A percentile compares a stretch with the other conserved stretches of the same genome.
These are phyloP conservation scores for Archivesica marissinica DNA, from an alignment of 1,140 invertebrate species.

Conservation along the genomic window DNA sequence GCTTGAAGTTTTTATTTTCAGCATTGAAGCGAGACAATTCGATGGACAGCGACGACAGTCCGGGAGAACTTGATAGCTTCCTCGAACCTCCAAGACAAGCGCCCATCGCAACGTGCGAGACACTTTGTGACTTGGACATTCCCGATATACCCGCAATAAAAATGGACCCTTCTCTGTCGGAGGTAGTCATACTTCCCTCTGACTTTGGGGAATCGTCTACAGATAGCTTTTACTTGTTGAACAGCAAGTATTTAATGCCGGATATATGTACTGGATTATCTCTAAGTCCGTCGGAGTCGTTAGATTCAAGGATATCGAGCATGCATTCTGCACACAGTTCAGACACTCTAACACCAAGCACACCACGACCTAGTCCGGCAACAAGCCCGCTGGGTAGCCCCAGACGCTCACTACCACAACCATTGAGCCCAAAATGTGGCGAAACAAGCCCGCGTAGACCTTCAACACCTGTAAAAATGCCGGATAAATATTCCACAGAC, in stretches of 20 bases:
- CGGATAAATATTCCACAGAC: constrained; percentile 50
- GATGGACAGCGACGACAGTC: constrained; percentile 77
- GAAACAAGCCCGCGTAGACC: constrained; percentile 71
- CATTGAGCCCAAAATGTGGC: constrained; percentile 63
- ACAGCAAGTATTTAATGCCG: constrained; percentile 68
- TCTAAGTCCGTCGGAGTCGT: constrained; percentile 54
- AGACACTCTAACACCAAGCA: constrained; percentile 86
- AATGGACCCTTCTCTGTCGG: constrained; percentile 64
- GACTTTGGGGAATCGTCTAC: constrained; percentile 60
- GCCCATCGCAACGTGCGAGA: constrained; percentile 83
- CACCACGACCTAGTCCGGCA: constrained; percentile 74
- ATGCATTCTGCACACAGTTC: constrained; percentile 86
- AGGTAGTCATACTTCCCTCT: constrained; percentile 28
- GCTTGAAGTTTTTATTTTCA: constrained; percentile 62
- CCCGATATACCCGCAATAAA: constrained; percentile 74
- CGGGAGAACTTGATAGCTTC: constrained; percentile 69
- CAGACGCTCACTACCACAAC: constrained; percentile 64
- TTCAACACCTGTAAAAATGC: constrained; percentile 68
- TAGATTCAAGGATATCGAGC: constrained; percentile 10
- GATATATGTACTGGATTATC: constrained; percentile 73
- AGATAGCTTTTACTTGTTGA: constrained; percentile 59
- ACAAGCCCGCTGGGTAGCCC: constrained; percentile 73
- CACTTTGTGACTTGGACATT: constrained; percentile 76
- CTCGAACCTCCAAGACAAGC: constrained; percentile 78
- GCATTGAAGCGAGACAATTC: constrained; percentile 74